These are phyloP conservation scores for Dasysyrphus albostriatus DNA, from an alignment of 2,888 invertebrate species.

Conservation along the genomic window DNA sequence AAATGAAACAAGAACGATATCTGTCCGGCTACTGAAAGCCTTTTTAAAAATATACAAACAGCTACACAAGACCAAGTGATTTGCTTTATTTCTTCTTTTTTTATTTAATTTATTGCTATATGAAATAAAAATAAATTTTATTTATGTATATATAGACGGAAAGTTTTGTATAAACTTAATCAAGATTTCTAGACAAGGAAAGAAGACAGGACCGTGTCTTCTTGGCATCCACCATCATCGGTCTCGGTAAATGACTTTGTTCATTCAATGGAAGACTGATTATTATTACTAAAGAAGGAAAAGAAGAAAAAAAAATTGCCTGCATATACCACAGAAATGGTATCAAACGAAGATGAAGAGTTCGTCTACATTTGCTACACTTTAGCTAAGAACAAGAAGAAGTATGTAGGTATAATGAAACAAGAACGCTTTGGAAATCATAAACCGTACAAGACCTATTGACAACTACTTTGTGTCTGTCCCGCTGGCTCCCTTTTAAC, in stretches of 20 bases:
- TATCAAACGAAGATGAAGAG: constrained; percentile 46
- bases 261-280: constrained; percentile 84
- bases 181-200: constrained; percentile 7
- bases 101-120: constrained; percentile 11
- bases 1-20: no score
- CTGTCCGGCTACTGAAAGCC: background rate
- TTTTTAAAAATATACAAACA: background rate
- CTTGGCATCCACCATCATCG: constrained; percentile 78
- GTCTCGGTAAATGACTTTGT: constrained; percentile 84
- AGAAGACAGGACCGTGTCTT: constrained; percentile 35
- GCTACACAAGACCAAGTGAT: background rate
- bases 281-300: constrained; percentile 75
- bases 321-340: constrained; percentile 67
- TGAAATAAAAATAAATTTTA: constrained; percentile 41
- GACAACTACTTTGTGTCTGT: constrained; percentile 69
- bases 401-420: constrained; percentile 11
- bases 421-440: constrained; percentile 70
- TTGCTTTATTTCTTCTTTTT: background rate
- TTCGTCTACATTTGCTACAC: constrained; percentile 62
- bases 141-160: constrained; percentile 9
- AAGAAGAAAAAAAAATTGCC: constrained; percentile 42
- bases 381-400: constrained; percentile 14
- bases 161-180: constrained; percentile 15
- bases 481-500: constrained; percentile 44
- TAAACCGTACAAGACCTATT: constrained; percentile 74